Base-by-base conservation (phyloP, 2,113 vertebrate genomes). In the Perca flavescens region DNA sequence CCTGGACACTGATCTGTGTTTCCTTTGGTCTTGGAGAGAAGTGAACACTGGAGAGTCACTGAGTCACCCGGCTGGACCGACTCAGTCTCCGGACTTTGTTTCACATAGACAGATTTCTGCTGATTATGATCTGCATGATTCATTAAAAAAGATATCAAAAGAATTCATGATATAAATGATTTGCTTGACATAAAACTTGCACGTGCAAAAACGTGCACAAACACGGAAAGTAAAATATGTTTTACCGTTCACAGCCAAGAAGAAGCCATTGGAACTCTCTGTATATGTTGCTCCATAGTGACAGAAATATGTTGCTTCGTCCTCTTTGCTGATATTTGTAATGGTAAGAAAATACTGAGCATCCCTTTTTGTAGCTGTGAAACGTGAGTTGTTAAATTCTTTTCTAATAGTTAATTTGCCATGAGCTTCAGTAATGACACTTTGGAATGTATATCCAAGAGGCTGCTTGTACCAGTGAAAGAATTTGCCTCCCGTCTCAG, bases 231-330 rank as follows among this genome's bases (percentile, higher is more conserved):
- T 34, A 61, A 62, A 21, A 43, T 0, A 31, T 34, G n/a, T 31
- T 49, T 52, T 82, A 88, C 74, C 78, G 0, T 78, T 84, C 11
- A 88, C 54, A 82, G 63, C 34, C 57, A 87, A 53, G 58, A 69
- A 77, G 13, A 21, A 60, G 1, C 77, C 57, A 1, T 3, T 21
- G 6, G 2, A 13, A n/a, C 9, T 54, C 3, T 16, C 28, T 67
- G 0, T 40, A 40, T n/a, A 83, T 7, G 14, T 0, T 0, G 7
- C 1, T 60, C 62, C 62, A 36, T 11, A 67, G 28, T 47, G 67
- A 47, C 77, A 82, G 49, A 88, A 58, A 21, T 84, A 82, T 66
- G 43, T 21, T 16, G 52, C 82, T 79, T 88, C 82, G 28, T 81
- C 86, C 0, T 74, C 77, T 64, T 81, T 84, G 13, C 22, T 81